Evolutionary conservation across 2,888 invertebrate genomes (phyloP).

Genomic region (Scrobipalpa atriplicella): DNA sequence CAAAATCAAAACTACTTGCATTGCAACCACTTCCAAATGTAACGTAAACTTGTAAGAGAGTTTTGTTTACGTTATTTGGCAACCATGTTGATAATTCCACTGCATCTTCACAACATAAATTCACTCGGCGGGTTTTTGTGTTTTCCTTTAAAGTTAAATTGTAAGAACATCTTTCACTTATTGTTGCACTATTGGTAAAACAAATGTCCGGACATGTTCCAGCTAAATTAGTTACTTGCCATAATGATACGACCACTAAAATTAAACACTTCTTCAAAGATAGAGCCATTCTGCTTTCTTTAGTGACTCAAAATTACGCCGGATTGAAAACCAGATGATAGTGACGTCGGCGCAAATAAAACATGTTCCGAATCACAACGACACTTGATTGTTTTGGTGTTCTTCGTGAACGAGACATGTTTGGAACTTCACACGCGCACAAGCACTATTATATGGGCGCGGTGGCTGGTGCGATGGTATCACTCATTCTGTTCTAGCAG

Average conservation of each 20-base stretch:
- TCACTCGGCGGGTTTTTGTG: slow-evolving; percentile 50
- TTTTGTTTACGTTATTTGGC: slow-evolving; percentile 61
- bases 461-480: slow-evolving; percentile 48
- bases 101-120: slow-evolving; percentile 63
- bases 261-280: slow-evolving; percentile 62
- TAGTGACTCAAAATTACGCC: slow-evolving; percentile 52
- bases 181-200: slow-evolving; percentile 53
- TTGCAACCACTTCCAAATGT: slow-evolving; percentile 58
- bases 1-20: slow-evolving; percentile 53
- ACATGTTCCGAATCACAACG: slow-evolving; percentile 56
- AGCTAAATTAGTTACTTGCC: slow-evolving; percentile 62
- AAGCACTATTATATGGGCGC: slow-evolving; percentile 57
- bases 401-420: slow-evolving; percentile 59
- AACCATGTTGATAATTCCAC: slow-evolving; percentile 48
- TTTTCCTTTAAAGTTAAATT: slow-evolving; percentile 64
- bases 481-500: slow-evolving; percentile 56
- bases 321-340: slow-evolving; percentile 68
- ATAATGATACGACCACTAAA: slow-evolving; percentile 63
- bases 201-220: slow-evolving; percentile 63
- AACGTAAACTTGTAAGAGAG: slow-evolving; percentile 57
- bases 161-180: slow-evolving; percentile 65
- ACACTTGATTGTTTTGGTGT: slow-evolving; percentile 52
- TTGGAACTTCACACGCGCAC: slow-evolving; percentile 62
- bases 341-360: slow-evolving; percentile 55
- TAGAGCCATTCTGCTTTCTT: slow-evolving; percentile 61